Evolutionary conservation across 2,797 vertebrate genomes (phyloP).

Genomic region (Helicolenus hilgendorfi): DNA sequence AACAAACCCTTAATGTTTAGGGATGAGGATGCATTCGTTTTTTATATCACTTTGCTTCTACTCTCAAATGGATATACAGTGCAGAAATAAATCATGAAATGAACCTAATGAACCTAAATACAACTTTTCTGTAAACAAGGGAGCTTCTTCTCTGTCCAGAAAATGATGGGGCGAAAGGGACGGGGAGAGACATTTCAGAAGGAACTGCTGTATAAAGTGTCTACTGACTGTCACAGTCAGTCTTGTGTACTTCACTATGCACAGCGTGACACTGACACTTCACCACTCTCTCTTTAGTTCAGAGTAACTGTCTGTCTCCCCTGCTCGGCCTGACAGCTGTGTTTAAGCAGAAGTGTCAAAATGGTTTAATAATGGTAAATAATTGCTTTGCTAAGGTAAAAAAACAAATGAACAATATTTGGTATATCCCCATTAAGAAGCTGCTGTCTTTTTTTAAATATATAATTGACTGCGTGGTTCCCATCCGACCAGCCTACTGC

Average conservation of each 20-base stretch:
- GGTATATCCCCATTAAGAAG: not conserved
- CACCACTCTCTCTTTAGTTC: not conserved
- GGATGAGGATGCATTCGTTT: not conserved
- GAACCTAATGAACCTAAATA: not conserved
- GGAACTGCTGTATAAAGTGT: not conserved
- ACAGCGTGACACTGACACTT: not conserved
- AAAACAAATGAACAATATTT: slow-evolving; percentile 4
- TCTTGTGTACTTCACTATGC: slow-evolving; percentile 14
- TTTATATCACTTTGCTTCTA: not conserved
- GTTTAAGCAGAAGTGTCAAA: not conserved
- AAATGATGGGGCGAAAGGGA: not conserved
- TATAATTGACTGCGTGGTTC: slow-evolving; percentile 15
- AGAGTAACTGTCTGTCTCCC: slow-evolving; percentile 6
- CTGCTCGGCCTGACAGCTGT: not conserved
- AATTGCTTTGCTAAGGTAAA: not conserved
- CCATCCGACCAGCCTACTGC: not conserved
- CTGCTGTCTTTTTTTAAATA: not conserved
- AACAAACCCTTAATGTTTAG: not conserved
- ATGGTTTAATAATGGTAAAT: slow-evolving; percentile 10
- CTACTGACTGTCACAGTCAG: not conserved
- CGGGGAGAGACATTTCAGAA: not conserved
- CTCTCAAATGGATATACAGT: not conserved
- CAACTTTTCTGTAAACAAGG: not conserved
- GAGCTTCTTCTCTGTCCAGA: not conserved
- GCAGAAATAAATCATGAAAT: not conserved